Percentiles rank a stretch among this genome's conserved stretches.
Evolutionary conservation across 2,888 invertebrate species (phyloP).

Genomic region (Apotomis betuletana): DNA sequence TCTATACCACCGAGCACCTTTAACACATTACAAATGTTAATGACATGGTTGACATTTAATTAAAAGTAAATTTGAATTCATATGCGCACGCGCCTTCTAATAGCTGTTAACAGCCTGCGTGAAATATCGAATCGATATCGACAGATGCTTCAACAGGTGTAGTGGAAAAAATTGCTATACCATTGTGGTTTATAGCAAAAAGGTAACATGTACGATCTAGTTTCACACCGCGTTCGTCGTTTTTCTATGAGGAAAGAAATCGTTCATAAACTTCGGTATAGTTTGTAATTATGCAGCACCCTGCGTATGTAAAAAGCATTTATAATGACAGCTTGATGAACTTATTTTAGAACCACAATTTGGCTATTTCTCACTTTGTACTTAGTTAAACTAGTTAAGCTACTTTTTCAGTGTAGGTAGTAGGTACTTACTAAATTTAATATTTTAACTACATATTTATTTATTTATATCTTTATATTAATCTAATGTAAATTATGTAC

Average conservation of each 20-base stretch:
- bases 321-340: background rate
- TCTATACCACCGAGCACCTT: conserved; percentile 32
- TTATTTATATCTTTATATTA: no score
- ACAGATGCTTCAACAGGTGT: conserved; percentile 57
- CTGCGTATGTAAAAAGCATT: background rate
- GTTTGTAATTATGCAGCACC: background rate
- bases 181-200: background rate
- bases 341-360: no score
- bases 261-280: background rate
- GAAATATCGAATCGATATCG: conserved; percentile 57
- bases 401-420: no score
- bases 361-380: no score
- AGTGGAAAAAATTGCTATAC: conserved; percentile 13
- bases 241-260: background rate
- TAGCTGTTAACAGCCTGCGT: conserved; percentile 47
- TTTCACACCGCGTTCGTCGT: background rate
- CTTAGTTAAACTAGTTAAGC: no score
- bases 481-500: no score
- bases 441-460: no score
- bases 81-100: conserved; percentile 47
- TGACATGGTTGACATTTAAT: conserved; percentile 60
- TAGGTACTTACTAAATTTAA: no score
- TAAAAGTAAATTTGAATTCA: conserved; percentile 46
- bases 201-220: background rate
- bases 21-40: conserved; percentile 49